phyloP scores from a whole-genome alignment of 2,113 vertebrate species.

The Plecturocebus donacophilus region DNA sequence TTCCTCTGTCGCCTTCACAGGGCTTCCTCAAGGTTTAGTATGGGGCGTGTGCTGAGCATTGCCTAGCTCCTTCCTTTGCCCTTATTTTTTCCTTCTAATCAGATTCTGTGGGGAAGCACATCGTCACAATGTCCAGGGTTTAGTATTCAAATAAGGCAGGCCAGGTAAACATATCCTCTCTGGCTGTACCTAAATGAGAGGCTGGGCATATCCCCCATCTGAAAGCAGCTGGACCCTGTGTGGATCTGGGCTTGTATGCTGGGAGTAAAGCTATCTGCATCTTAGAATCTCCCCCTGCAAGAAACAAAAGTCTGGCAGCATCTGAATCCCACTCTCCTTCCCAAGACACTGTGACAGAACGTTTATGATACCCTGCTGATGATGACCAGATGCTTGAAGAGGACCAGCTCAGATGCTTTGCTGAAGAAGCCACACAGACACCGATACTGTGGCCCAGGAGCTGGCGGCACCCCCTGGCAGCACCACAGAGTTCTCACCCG shows the following conservation, averaged over 20 bases:
- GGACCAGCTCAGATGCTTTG: background rate
- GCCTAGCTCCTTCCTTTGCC: background rate
- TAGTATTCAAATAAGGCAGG: too few relatives aligned
- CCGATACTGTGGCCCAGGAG: background rate
- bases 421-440: background rate
- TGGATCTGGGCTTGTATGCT: too few relatives aligned
- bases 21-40: accelerated
- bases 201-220: too few relatives aligned
- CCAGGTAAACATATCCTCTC: too few relatives aligned
- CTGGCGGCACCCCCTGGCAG: background rate
- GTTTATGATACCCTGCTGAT: too few relatives aligned
- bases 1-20: background rate
- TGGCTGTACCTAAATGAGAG: too few relatives aligned
- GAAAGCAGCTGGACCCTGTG: too few relatives aligned
- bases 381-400: too few relatives aligned
- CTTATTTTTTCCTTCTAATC: background rate
- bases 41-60: too few relatives aligned
- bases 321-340: background rate
- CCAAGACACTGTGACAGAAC: background rate
- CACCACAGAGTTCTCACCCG: too few relatives aligned
- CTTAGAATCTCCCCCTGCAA: background rate
- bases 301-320: background rate
- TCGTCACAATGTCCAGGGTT: accelerated
- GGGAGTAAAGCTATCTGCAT: background rate
- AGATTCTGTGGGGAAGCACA: accelerated